phyloP scores from a whole-genome alignment of 1,140 invertebrate genomes.

The Trinorchestia longiramus region DNA sequence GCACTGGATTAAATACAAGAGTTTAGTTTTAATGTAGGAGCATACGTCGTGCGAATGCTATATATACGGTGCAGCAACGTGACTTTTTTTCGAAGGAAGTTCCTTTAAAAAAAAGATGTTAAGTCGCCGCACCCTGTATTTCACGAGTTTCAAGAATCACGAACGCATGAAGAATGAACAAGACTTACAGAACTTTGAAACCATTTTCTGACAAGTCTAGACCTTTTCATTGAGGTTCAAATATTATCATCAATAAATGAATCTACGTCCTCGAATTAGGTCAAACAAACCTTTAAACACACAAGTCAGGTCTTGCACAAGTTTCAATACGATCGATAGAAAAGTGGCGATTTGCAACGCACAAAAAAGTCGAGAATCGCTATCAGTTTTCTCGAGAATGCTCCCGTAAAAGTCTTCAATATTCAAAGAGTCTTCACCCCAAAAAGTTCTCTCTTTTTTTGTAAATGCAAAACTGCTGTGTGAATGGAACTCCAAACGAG shows the following conservation, averaged over 20 bases:
- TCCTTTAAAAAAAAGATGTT: no score
- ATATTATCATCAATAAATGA: background rate
- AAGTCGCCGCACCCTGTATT: background rate
- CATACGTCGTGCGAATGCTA: background rate
- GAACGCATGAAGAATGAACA: background rate
- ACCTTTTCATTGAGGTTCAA: background rate
- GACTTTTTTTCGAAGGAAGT: no score
- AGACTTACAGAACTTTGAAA: background rate
- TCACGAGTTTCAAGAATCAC: background rate
- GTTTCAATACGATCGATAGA: no score
- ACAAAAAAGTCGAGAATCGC: background rate
- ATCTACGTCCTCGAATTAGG: background rate
- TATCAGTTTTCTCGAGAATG: background rate
- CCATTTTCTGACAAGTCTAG: background rate
- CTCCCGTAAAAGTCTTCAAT: background rate
- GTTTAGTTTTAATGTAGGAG: background rate
- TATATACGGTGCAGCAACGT: no score
- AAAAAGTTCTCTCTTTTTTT: background rate
- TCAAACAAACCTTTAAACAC: background rate
- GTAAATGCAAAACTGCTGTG: background rate
- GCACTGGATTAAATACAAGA: background rate
- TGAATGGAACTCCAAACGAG: background rate
- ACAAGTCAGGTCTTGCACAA: background rate
- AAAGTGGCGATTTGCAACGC: background rate
- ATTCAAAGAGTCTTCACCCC: conserved; percentile 5